These are phyloP conservation scores for Melipona quadrifasciata DNA, from an alignment of 1,140 invertebrate species.

Conservation along the genomic window DNA sequence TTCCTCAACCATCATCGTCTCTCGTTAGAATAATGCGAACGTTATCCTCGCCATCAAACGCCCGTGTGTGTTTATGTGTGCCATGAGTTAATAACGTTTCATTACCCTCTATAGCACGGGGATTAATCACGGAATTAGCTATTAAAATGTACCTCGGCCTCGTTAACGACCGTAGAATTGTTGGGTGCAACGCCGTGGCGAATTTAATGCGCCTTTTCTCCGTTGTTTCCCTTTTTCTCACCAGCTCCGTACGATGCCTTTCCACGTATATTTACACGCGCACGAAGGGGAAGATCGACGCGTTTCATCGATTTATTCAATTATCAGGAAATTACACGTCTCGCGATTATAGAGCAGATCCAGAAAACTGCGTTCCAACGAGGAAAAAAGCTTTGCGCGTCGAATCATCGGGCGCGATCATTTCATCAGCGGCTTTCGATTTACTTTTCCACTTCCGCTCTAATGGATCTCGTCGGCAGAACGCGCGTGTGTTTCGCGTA, in stretches of 20 bases:
- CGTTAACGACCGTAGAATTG: constrained; percentile 27
- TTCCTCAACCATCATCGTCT: neutral
- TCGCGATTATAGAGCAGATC: too few species aligned
- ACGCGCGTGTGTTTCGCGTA: neutral
- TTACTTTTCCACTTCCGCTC: neutral
- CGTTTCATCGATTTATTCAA: constrained; percentile 24
- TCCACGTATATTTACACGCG: neutral
- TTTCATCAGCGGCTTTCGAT: neutral
- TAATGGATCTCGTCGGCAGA: neutral
- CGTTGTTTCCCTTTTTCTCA: constrained; percentile 28
- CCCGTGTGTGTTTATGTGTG: constrained; percentile 13
- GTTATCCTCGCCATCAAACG: constrained; percentile 4
- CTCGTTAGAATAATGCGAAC: neutral
- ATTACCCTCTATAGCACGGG: neutral
- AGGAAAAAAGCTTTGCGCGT: neutral
- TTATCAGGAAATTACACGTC: constrained; percentile 7
- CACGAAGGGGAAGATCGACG: neutral
- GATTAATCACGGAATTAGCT: constrained; percentile 37
- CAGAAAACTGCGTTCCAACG: neutral
- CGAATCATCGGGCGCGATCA: neutral
- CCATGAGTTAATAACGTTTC: constrained; percentile 31
- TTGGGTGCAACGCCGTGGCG: constrained; percentile 22
- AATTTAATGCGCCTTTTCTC: constrained; percentile 22
- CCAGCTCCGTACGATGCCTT: neutral
- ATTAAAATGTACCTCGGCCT: constrained; percentile 24